These are phyloP conservation scores for Hormiphora californensis DNA, from an alignment of 37 sponge, comb jelly and placozoan genomes.

Conservation along the genomic window DNA sequence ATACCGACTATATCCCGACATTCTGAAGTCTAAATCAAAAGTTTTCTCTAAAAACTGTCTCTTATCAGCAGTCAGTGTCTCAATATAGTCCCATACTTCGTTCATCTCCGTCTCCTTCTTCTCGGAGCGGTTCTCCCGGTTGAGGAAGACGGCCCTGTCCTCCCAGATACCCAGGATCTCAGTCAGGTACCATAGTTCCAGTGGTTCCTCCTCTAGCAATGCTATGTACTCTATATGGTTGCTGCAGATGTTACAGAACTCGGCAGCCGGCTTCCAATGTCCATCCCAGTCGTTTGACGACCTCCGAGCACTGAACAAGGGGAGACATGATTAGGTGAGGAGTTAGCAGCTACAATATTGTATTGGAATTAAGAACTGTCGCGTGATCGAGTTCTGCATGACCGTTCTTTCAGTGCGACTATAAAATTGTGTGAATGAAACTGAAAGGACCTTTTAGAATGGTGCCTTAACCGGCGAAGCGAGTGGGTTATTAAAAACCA, in stretches of 20 bases:
- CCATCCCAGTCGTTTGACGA: not conserved
- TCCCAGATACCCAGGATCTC: not conserved
- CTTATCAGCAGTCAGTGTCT: not conserved
- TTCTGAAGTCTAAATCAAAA: slow-evolving; percentile 6
- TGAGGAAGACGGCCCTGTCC: not conserved
- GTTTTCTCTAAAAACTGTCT: not conserved
- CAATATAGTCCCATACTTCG: not conserved
- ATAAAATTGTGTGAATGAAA: too few species aligned
- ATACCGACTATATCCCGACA: not conserved
- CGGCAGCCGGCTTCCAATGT: not conserved
- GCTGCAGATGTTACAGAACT: slow-evolving; percentile 4
- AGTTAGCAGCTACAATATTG: too few species aligned
- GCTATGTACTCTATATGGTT: not conserved
- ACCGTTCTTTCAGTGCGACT: too few species aligned
- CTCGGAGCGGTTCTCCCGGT: not conserved
- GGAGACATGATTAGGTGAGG: too few species aligned
- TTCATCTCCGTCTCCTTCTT: not conserved
- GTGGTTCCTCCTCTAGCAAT: not conserved
- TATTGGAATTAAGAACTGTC: too few species aligned
- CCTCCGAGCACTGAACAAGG: not conserved
- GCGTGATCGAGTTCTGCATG: too few species aligned
- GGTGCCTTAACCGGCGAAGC: too few species aligned
- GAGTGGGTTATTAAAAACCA: too few species aligned
- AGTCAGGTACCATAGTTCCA: not conserved
- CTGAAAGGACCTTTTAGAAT: too few species aligned